Evolutionary conservation across 2,113 vertebrate genomes (phyloP), one percentile per base, ranked within the genome.

Genomic region (Erythrocercus mccallii): DNA sequence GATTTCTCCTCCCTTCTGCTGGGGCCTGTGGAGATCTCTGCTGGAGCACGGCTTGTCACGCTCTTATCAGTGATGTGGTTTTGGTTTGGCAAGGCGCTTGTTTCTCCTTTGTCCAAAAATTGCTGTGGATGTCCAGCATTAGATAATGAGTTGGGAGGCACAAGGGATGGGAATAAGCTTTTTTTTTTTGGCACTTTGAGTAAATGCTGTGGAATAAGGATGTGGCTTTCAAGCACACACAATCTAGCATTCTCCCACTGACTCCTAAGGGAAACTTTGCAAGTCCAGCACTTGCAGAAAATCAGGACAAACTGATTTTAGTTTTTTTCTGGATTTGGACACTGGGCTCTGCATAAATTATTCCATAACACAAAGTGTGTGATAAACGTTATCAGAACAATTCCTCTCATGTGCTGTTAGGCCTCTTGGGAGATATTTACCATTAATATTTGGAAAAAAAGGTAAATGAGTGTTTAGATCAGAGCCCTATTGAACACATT

Each of bases 401-500:
- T 80, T 69, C 40, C 25, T 73, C 11, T 94, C n/a, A 27, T 3
- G 0, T n/a, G 19, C 31, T 40, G 0, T 53, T 69, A 48, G 25
- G 7, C 10, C 24, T 65, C 22, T 82, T 65, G 37, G 28, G 13
- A 31, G 33, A 3, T 27, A n/a, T 25, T 70, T 81, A 17, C 23
- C 15, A 17, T 33, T 54, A 54, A 47, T 11, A 0, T 51, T 57
- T 79, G 11, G 23, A 22, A 65, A 86, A 86, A 85, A 69, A 48
- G 6, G 6, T 19, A 72, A 19, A 24, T 22, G 21, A 62, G 18
- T 51, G 1, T 57, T 76, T 40, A 61, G 12, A 48, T 74, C 24
- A 70, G 45, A 82, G 9, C 7, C 8, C 38, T 28, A 0, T 13
- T 56, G 69, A 89, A 70, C 0, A 0, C 9, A 28, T 73, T 0